A percentile compares a stretch with the other conserved stretches of the same genome.
These are phyloP conservation scores for Sinotaia quadrata DNA, from an alignment of 2,888 invertebrate genomes.

Conservation along the genomic window DNA sequence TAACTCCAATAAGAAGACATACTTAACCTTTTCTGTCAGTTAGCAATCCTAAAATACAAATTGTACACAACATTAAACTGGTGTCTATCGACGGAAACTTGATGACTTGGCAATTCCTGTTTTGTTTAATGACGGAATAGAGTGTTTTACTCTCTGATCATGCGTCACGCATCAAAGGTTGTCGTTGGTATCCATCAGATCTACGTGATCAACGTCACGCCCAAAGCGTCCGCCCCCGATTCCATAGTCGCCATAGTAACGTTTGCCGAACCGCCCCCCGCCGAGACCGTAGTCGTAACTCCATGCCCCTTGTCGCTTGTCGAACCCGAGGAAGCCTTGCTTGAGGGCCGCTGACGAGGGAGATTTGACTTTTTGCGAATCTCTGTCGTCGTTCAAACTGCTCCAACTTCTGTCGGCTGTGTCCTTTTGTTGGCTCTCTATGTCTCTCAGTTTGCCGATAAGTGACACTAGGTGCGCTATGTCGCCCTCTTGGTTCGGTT, in stretches of 20 bases:
- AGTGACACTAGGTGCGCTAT: constrained; percentile 25
- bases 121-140: too few relatives aligned
- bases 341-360: background rate
- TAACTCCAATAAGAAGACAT: too few relatives aligned
- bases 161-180: constrained; percentile 6
- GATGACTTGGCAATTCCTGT: too few relatives aligned
- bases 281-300: constrained; percentile 69
- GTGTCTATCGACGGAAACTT: too few relatives aligned
- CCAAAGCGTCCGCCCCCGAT: constrained; percentile 66
- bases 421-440: background rate
- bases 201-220: constrained; percentile 62
- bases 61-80: too few relatives aligned
- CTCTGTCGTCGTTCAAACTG: background rate
- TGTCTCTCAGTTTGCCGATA: constrained; percentile 26
- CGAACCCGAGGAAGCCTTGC: constrained; percentile 29
- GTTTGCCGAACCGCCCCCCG: constrained; percentile 68
- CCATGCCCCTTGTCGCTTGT: constrained; percentile 65
- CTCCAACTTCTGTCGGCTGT: constrained; percentile 1
- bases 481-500: constrained; percentile 13
- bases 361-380: background rate
- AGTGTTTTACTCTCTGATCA: too few relatives aligned
- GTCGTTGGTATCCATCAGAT: constrained; percentile 40
- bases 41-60: too few relatives aligned
- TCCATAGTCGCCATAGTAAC: constrained; percentile 58
- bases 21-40: too few relatives aligned